Evolutionary conservation across 2,113 vertebrate species (phyloP).

Genomic region (Todiramphus chloris): DNA sequence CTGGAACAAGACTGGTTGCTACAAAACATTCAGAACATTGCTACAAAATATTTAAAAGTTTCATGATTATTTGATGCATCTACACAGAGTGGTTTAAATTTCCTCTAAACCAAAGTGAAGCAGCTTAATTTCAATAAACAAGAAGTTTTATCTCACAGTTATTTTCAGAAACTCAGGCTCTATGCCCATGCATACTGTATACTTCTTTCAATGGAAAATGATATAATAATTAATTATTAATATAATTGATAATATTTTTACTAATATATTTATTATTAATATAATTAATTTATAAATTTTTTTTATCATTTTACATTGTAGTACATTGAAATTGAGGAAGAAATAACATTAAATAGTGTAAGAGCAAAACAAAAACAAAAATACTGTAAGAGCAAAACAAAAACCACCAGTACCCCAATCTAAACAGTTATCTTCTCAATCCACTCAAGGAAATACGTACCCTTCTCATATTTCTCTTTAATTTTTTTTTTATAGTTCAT

Average conservation of each 20-base stretch:
- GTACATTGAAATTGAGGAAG: background rate
- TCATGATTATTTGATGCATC: background rate
- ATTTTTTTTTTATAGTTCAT: conserved; percentile 28
- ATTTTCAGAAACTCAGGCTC: background rate
- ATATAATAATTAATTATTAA: background rate
- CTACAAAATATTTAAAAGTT: background rate
- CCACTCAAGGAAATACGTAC: background rate
- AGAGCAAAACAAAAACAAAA: background rate
- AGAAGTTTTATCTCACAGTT: background rate
- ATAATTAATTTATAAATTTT: too few relatives aligned
- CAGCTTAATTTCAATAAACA: background rate
- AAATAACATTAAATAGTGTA: background rate
- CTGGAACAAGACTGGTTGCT: background rate
- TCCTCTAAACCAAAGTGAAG: background rate
- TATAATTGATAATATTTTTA: too few relatives aligned
- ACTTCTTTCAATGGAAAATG: background rate
- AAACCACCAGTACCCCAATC: background rate
- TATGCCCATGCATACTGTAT: background rate
- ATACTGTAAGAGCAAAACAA: background rate
- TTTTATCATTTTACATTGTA: background rate
- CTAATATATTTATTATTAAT: too few relatives aligned
- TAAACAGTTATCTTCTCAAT: background rate
- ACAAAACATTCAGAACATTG: background rate
- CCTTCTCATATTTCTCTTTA: background rate
- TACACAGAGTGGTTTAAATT: background rate